Evolutionary conservation across 2,113 vertebrate species (phyloP).

Genomic region (Gallinago media): DNA sequence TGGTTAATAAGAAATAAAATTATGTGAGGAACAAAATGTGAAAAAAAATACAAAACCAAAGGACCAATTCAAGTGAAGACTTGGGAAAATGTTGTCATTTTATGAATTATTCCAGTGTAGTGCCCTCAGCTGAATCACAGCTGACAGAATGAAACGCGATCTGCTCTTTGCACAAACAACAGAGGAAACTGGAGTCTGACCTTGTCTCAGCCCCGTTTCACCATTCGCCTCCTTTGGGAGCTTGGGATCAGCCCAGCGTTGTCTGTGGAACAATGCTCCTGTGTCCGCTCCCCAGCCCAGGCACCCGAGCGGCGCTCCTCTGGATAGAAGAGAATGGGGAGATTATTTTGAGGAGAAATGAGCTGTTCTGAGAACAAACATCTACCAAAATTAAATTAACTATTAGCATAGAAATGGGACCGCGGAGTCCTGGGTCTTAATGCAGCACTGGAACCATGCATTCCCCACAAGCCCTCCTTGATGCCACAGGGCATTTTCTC

Average conservation of each 20-base stretch:
- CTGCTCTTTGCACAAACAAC: not conserved
- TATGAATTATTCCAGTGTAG: not conserved
- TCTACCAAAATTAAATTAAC: constrained; percentile 18
- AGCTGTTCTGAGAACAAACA: constrained; percentile 8
- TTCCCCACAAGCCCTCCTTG: not conserved
- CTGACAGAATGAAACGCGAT: not conserved
- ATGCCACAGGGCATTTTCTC: not conserved
- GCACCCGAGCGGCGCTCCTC: not conserved
- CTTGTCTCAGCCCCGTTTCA: not conserved
- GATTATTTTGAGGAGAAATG: not conserved
- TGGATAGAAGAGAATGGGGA: not conserved
- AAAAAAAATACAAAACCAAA: not conserved
- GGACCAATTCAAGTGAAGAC: not conserved
- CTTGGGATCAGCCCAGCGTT: not conserved
- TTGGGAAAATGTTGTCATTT: constrained; percentile 17
- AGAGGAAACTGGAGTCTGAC: constrained; percentile 40
- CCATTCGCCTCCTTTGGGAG: constrained; percentile 14
- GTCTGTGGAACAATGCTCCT: not conserved
- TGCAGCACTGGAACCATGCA: not conserved
- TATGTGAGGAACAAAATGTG: not conserved
- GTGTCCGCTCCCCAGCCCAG: not conserved
- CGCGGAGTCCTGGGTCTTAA: fast-evolving
- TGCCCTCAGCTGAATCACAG: not conserved
- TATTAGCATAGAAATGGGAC: not conserved
- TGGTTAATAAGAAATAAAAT: constrained; percentile 30